Conservation (phyloP, 2,888 invertebrate genomes). For the Panzeria rudis region DNA sequence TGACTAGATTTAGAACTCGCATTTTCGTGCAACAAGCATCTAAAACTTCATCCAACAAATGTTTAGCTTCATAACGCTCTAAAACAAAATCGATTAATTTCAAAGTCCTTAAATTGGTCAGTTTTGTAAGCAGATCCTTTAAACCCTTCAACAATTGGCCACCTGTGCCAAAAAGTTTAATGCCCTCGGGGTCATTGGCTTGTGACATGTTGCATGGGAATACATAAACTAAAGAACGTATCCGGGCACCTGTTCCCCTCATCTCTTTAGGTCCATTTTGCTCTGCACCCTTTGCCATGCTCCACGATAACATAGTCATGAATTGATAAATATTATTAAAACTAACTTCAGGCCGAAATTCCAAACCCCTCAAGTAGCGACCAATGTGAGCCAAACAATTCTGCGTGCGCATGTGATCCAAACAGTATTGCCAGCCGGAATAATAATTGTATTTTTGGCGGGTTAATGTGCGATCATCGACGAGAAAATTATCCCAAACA, state of each 20-base stretch:
- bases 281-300: slow-evolving; percentile 85
- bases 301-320: slow-evolving; percentile 91
- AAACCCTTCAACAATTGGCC: slow-evolving; percentile 88
- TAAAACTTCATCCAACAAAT: slow-evolving; percentile 89
- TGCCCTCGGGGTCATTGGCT: slow-evolving; percentile 86
- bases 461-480: slow-evolving; percentile 90
- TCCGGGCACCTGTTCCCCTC: slow-evolving; percentile 85
- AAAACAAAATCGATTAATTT: slow-evolving; percentile 90
- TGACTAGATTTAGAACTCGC: slow-evolving; percentile 87
- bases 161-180: slow-evolving; percentile 90
- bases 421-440: slow-evolving; percentile 89
- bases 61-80: slow-evolving; percentile 88
- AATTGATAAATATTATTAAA: slow-evolving; percentile 93
- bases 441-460: slow-evolving; percentile 91
- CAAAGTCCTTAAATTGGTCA: slow-evolving; percentile 86
- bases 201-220: slow-evolving; percentile 90
- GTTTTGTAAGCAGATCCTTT: slow-evolving; percentile 88
- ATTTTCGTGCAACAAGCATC: slow-evolving; percentile 87
- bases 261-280: slow-evolving; percentile 77
- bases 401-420: slow-evolving; percentile 90
- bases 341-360: slow-evolving; percentile 90
- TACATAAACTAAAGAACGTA: slow-evolving; percentile 87
- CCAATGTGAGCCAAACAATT: slow-evolving; percentile 89
- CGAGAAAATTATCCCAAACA: slow-evolving; percentile 90
- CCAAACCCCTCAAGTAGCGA: slow-evolving; percentile 86